Base-by-base conservation (phyloP, 2,888 invertebrate species). In the Volucella bombylans region DNA sequence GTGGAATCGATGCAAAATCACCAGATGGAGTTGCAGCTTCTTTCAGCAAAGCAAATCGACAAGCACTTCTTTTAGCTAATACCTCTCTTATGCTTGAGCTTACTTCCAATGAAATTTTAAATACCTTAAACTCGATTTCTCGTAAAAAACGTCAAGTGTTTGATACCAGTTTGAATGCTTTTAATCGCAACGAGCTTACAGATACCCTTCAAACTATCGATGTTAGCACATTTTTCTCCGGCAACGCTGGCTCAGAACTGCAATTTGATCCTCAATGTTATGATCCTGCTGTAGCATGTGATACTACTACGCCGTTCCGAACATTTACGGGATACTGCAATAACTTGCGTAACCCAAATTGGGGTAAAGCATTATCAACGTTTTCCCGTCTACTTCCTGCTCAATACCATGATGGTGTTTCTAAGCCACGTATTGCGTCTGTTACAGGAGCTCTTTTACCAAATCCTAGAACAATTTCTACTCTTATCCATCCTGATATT, bases 401-500 rank as follows among this genome's bases (percentile, higher is more conserved):
- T 2, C 95, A 95, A 73, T 98, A 98, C 90, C 97, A 97, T 91
- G 97, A 98, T 90, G 97, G 96, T 76, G 95, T 98, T 23, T 96
- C 97, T 8, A 94, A 95, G 23, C 97, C 97, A 0, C 93, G 97
- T 68, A 90, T 93, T 2, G 94, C 94, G 31, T 95, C 96, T 0
- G 94, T 95, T 0, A 95, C 95, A 0, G 97, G 98, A 3, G 92
- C 93, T 0, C 94, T 94, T 0, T 92, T 98, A 18, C 98, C 98
- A 0, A 97, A 97, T 38, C 97, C 98, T 0, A 93, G 98, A 50
- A 93, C 95, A 0, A 94, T 98, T 47, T 98, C 98, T 0, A 96
- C 97, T 0, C 94, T 95, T 0, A 96, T 98, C 62, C 98, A 98
- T 91, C 96, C 97, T 0, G 97, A 98, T 89, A 97, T 97, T 79